Evolutionary conservation across 2,113 vertebrate species (phyloP).

Genomic region (Heteronetta atricapilla): DNA sequence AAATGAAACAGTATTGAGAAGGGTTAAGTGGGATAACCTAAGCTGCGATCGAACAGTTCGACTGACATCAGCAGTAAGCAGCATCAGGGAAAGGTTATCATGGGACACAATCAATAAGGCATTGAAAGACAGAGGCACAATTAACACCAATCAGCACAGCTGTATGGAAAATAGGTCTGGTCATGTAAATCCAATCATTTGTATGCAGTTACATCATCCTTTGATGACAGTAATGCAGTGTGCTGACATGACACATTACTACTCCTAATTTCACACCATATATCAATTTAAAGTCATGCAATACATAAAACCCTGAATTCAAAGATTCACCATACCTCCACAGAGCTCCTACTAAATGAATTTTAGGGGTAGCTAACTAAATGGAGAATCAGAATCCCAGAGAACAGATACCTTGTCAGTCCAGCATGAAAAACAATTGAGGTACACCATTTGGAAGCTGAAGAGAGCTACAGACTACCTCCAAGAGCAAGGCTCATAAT

Average conservation of each 20-base stretch:
- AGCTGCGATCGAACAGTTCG: not conserved
- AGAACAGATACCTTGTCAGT: not conserved
- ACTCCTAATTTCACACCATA: not conserved
- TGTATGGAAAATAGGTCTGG: constrained; percentile 43
- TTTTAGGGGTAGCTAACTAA: not conserved
- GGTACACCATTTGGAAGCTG: not conserved
- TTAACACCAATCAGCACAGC: constrained; percentile 61
- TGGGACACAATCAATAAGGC: constrained; percentile 56
- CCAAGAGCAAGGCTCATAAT: not conserved
- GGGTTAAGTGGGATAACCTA: not conserved
- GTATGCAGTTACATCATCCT: constrained; percentile 39
- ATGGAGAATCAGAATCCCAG: not conserved
- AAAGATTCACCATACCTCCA: not conserved
- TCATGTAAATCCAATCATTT: constrained; percentile 49
- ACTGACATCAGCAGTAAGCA: constrained; percentile 10
- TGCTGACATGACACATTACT: constrained; percentile 17
- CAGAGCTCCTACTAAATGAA: not conserved
- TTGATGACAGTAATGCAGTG: not conserved
- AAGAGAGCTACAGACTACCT: not conserved
- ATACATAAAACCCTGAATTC: not conserved
- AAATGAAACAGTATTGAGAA: not conserved
- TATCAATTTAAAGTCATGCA: not conserved
- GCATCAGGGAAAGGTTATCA: constrained; percentile 13
- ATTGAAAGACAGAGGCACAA: constrained; percentile 40
- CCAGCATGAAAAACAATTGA: not conserved